phyloP scores from a whole-genome alignment of 2,888 invertebrate species.

The Pyrochroa serraticornis region DNA sequence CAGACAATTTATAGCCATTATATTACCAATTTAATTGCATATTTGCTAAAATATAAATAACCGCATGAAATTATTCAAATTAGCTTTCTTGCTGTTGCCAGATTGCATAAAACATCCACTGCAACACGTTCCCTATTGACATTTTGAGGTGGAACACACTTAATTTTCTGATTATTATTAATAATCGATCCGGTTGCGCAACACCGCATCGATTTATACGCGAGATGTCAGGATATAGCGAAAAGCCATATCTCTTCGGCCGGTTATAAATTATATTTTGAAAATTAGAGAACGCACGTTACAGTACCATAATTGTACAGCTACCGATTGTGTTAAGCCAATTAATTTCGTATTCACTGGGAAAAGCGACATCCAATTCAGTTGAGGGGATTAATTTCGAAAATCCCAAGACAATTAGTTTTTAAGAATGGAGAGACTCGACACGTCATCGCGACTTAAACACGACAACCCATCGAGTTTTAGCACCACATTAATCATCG shows the following conservation, averaged over 20 bases:
- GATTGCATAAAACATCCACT: constrained; percentile 11
- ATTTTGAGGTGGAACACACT: neutral
- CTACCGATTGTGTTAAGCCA: constrained; percentile 7
- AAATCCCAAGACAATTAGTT: constrained; percentile 8
- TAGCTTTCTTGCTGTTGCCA: constrained; percentile 3
- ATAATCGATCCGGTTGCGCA: constrained; percentile 6
- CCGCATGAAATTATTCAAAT: constrained; percentile 19
- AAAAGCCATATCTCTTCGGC: neutral
- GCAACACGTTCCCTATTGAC: constrained; percentile 5
- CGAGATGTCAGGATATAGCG: neutral
- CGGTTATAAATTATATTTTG: constrained; percentile 11
- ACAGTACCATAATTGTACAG: constrained; percentile 8
- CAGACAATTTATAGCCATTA: constrained; percentile 1
- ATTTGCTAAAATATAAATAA: constrained; percentile 9
- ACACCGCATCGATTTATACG: constrained; percentile 8
- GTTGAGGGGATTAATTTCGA: constrained; percentile 1
- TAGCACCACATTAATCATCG: constrained; percentile 35
- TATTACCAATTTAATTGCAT: constrained; percentile 2
- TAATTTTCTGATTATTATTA: constrained; percentile 1
- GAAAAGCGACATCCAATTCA: too few relatives aligned
- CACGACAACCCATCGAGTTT: constrained; percentile 25
- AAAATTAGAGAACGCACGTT: constrained; percentile 17
- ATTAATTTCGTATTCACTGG: constrained; percentile 8
- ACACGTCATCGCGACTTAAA: neutral
- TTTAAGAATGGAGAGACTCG: neutral